These are phyloP conservation scores for Characodon lateralis DNA, from an alignment of 2,797 vertebrate genomes.

Conservation along the genomic window DNA sequence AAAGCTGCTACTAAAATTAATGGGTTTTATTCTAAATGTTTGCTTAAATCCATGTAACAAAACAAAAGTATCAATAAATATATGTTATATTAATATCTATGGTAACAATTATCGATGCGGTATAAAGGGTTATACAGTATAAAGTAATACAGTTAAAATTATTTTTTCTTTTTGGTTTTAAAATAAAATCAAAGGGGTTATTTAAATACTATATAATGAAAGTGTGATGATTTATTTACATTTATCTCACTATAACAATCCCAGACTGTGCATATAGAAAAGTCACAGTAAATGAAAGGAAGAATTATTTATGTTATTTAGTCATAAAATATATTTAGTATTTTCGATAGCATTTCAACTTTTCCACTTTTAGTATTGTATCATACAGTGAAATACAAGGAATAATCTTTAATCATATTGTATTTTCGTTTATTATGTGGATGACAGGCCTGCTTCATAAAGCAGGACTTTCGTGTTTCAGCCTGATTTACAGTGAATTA, in stretches of 20 bases:
- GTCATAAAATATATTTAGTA: no score
- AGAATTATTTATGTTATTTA: no score
- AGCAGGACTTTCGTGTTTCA: neutral
- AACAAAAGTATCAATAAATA: neutral
- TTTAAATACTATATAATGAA: no score
- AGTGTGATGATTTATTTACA: neutral
- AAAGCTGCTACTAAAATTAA: no score
- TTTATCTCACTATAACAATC: neutral
- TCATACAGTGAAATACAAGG: neutral
- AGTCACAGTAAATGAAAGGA: neutral
- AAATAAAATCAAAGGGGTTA: neutral
- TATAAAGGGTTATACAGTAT: no score
- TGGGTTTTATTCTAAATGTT: neutral
- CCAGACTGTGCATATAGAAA: neutral
- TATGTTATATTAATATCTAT: neutral
- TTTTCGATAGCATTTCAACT: no score
- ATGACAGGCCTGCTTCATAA: neutral
- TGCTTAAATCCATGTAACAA: no score
- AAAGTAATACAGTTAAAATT: neutral
- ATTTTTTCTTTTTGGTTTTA: neutral
- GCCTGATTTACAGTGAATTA: neutral
- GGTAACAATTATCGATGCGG: no score
- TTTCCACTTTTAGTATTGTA: no score
- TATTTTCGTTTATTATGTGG: neutral
- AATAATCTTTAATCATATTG: neutral